Conservation (phyloP, 2,888 invertebrate genomes). For the Caenorhabditis uteleia region DNA sequence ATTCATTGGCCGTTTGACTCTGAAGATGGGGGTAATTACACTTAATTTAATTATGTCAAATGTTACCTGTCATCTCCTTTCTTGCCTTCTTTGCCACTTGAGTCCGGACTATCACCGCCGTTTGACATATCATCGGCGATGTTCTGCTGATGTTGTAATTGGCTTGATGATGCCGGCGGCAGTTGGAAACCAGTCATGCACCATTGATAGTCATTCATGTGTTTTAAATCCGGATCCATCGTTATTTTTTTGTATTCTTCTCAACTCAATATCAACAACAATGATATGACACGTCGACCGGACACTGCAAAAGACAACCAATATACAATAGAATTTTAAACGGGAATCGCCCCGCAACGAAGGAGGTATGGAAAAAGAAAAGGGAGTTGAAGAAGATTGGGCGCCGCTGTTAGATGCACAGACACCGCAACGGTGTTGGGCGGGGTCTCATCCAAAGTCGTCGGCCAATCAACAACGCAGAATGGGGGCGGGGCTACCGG, state of each 20-base stretch:
- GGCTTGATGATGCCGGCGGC: slow-evolving; percentile 36
- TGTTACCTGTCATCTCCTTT: slow-evolving; percentile 57
- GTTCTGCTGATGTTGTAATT: slow-evolving; percentile 20
- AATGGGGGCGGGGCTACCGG: slow-evolving; percentile 2
- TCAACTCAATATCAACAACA: slow-evolving; percentile 14
- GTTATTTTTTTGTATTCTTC: slow-evolving; percentile 29
- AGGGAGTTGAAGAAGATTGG: slow-evolving; percentile 5
- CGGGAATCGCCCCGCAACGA: slow-evolving; percentile 25
- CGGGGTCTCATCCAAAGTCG: background rate
- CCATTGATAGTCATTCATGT: slow-evolving; percentile 43
- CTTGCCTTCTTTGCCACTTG: slow-evolving; percentile 49
- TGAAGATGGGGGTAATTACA: slow-evolving; percentile 19
- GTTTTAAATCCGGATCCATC: slow-evolving; percentile 49
- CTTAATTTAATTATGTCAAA: background rate
- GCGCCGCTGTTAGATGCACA: slow-evolving; percentile 28
- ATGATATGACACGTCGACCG: slow-evolving; percentile 39
- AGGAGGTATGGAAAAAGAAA: slow-evolving; percentile 7
- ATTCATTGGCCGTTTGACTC: slow-evolving; percentile 69
- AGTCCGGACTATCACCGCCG: slow-evolving; percentile 49
- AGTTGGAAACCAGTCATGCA: slow-evolving; percentile 40
- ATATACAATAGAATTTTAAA: slow-evolving; percentile 41
- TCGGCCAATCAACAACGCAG: slow-evolving; percentile 25
- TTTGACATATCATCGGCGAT: slow-evolving; percentile 37
- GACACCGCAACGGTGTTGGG: slow-evolving; percentile 5
- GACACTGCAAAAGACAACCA: slow-evolving; percentile 40